A percentile compares a stretch with the other conserved stretches of the same genome.
Evolutionary conservation across 2,113 vertebrate genomes (phyloP).

Genomic region (Carettochelys insculpta): DNA sequence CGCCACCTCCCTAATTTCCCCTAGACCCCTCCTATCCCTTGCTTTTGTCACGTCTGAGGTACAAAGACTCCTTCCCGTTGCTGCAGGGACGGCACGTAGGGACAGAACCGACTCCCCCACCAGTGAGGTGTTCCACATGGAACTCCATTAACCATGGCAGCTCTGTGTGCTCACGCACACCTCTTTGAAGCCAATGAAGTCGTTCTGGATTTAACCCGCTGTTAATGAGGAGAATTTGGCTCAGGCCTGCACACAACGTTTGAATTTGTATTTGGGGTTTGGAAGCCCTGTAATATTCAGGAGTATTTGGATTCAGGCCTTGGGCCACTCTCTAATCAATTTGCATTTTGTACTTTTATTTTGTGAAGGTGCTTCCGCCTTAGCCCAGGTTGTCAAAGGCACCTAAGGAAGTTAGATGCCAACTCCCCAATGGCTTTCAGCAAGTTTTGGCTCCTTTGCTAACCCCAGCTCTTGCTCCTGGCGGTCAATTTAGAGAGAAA

Average conservation of each 20-base stretch:
- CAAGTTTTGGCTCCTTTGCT: neutral
- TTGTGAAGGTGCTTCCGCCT: neutral
- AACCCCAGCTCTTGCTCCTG: neutral
- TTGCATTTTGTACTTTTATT: neutral
- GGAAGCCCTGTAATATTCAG: neutral
- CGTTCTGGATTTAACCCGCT: neutral
- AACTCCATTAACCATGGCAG: neutral
- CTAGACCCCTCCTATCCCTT: neutral
- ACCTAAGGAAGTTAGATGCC: neutral
- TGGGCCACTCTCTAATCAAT: neutral
- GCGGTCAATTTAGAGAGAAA: neutral
- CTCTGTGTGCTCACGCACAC: accelerated
- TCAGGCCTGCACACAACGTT: neutral
- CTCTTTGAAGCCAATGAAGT: accelerated
- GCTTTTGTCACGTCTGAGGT: neutral
- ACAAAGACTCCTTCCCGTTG: neutral
- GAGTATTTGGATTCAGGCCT: neutral
- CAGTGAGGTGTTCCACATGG: neutral
- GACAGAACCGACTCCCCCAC: neutral
- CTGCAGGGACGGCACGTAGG: accelerated
- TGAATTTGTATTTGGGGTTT: accelerated
- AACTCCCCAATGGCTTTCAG: neutral
- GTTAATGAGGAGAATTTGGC: neutral
- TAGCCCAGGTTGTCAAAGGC: neutral
- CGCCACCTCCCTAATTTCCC: neutral